Evolutionary conservation across 2,113 vertebrate species (phyloP), one percentile per base, ranked within the genome.

Genomic region (Cyrtonyx montezumae): DNA sequence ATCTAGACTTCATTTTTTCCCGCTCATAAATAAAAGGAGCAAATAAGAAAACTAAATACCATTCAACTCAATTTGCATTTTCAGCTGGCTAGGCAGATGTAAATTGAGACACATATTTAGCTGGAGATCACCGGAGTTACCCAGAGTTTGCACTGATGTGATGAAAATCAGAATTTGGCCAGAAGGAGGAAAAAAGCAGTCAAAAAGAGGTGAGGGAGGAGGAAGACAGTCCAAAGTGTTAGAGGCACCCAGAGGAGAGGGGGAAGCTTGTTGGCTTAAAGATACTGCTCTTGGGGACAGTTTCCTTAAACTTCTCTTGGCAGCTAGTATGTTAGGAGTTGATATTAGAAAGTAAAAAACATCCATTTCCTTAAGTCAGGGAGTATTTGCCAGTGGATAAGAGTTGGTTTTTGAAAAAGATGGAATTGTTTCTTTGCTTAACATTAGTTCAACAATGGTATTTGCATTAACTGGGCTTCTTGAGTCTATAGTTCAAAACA

Each of bases 81-180:
- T 88, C 43, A 85, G 22, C 68, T 70, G n/a, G 37, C 68, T 89
- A 53, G 81, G 40, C 82, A 78, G 65, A 43, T 91, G 49, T 92
- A 88, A 95, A 84, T 90, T 19, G 49, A 80, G 75, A 67, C 73
- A 74, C 77, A 28, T 63, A 87, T 89, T 93, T 95, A 63, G 45
- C 79, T 77, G 63, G 91, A 91, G 84, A 82, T 94, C 19, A 36
- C 40, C 84, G 81, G 63, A 85, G 43, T 78, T 84, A 68, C 56
- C 56, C 32, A 45, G 49, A 85, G 37, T 74, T 92, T 83, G 36
- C 59, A 70, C 9, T 83, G 40, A 10, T 58, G 30, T 71, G 79
- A 56, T 83, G 82, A 75, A 87, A 84, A 84, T 82, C 40, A 22
- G 62, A 66, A 66, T 62, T 68, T 92, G 66, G 18, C 30, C 61